Base-by-base conservation (phyloP, 2,113 vertebrate genomes). In the Dasyornis broadbenti region DNA sequence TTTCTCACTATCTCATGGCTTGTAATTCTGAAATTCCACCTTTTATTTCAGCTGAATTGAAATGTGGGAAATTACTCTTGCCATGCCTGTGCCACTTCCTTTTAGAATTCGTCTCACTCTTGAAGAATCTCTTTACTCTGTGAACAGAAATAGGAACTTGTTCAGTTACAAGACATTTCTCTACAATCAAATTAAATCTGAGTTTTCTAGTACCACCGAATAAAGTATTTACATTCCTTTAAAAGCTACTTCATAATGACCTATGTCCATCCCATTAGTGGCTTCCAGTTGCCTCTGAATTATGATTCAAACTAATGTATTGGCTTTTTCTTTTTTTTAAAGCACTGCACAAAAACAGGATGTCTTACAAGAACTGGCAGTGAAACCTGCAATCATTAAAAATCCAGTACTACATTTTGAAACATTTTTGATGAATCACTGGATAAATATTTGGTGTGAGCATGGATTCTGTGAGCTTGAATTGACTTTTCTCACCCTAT, bases 341-440 rank as follows among this genome's bases (percentile, higher is more conserved):
- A 66, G 68, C 56, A 80, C 39, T 60, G 24, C 75, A 91, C 50
- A 66, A 94, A 91, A 92, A 47, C 94, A 97, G 93, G 85, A 92
- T 90, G 92, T 94, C 76, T 91, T 92, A 70, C 20, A 69, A 92
- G 63, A 93, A 92, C 89, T 96, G 91, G 94, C 95, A 94, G 78
- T 61, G 52, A 97, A 95, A 94, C 57, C 63, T 85, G 60, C 0
- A 1, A 94, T 91, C 82, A 88, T 96, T 92, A 94, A 90, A 94
- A 90, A 73, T 83, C 54, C 63, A 92, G 82, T 71, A 54, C 52
- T 96, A 53, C 80, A 78, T 95, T 95, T 95, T 86, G 85, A 79
- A 97, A 95, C 60, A 33, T 89, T 97, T 95, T 73, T 93, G 68
- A 93, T 96, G 92, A 97, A 79, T 94, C 96, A 92, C 42, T 80